A percentile compares a stretch with the other conserved stretches of the same genome.
Evolutionary conservation across 2,888 invertebrate genomes (phyloP).

Genomic region (Callimorpha dominula): DNA sequence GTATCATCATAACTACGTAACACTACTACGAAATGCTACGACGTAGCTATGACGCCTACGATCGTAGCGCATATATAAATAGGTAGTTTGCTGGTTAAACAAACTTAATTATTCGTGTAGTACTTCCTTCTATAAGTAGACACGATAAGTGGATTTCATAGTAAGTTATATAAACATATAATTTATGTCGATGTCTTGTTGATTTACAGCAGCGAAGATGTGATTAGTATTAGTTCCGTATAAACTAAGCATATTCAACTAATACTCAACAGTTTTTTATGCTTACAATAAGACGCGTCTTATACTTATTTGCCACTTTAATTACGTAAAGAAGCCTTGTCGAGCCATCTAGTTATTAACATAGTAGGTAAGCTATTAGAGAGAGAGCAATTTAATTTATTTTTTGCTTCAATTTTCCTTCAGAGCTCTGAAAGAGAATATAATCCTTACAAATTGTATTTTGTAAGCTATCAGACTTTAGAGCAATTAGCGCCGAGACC

Average conservation of each 20-base stretch:
- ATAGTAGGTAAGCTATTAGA: background rate
- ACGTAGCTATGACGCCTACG: background rate
- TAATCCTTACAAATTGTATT: constrained; percentile 42
- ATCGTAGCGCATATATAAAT: background rate
- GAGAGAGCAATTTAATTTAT: background rate
- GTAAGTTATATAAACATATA: background rate
- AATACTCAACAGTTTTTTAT: background rate
- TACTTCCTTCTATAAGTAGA: background rate
- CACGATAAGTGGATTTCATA: background rate
- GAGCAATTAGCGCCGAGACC: constrained; percentile 35
- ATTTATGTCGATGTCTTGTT: no score
- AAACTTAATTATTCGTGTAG: background rate
- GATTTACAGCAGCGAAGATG: background rate
- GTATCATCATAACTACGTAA: background rate
- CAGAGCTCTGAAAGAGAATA: constrained; percentile 10
- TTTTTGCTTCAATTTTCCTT: background rate
- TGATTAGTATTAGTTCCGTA: background rate
- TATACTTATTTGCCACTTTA: background rate
- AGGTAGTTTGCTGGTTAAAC: background rate
- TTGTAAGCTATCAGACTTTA: constrained; percentile 26
- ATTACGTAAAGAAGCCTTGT: background rate
- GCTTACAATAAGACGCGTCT: background rate
- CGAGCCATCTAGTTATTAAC: background rate
- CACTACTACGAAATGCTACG: background rate
- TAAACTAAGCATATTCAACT: background rate